Evolutionary conservation across 2,113 vertebrate genomes (phyloP).

Genomic region (Mormyrus lacerda): DNA sequence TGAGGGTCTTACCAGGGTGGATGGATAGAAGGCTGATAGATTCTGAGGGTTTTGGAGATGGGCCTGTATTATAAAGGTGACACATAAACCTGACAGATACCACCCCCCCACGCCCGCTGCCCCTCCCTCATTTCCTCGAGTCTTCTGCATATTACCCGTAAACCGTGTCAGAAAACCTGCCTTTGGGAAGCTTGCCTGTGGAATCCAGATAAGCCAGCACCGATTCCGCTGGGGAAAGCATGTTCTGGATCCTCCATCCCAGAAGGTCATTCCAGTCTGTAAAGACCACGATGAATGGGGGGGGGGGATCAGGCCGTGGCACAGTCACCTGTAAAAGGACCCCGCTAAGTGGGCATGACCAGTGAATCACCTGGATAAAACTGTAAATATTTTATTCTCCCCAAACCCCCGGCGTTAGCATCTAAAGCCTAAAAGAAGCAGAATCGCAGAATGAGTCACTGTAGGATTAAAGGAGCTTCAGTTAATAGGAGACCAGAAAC

Average conservation of each 20-base stretch:
- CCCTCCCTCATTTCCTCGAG: not conserved
- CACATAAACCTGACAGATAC: not conserved
- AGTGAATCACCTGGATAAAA: not conserved
- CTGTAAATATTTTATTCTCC: not conserved
- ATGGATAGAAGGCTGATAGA: not conserved
- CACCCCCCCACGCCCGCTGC: not conserved
- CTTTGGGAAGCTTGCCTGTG: conserved; percentile 6
- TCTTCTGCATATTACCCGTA: not conserved
- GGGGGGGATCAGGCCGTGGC: not conserved
- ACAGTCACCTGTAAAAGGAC: not conserved
- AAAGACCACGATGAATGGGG: not conserved
- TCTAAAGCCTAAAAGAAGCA: not conserved
- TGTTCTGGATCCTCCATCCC: not conserved
- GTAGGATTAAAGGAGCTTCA: not conserved
- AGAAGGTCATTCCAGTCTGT: not conserved
- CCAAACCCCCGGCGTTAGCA: not conserved
- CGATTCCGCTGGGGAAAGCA: not conserved
- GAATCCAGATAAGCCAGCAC: not conserved
- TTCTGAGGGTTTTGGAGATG: not conserved
- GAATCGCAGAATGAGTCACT: not conserved
- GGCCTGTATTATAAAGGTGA: not conserved
- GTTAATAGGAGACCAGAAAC: not conserved
- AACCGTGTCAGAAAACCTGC: not conserved
- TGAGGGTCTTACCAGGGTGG: not conserved
- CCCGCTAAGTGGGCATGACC: not conserved